phyloP scores from a whole-genome alignment of 2,113 vertebrate genomes.

The Cyprinus carpio region DNA sequence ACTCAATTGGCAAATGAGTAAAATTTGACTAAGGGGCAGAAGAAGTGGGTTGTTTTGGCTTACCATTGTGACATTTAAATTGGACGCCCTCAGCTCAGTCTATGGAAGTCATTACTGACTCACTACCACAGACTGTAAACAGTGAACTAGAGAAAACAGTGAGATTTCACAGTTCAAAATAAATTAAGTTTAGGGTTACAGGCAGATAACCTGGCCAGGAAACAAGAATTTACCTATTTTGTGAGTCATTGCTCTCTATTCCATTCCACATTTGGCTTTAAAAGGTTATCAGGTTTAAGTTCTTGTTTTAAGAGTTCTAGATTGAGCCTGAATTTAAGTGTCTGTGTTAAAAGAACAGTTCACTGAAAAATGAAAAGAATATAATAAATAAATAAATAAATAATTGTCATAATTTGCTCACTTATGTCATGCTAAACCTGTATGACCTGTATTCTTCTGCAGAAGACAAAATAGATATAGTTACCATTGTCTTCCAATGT shows the following conservation, averaged over 20 bases:
- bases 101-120: conserved; percentile 36
- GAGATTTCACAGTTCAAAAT: conserved; percentile 13
- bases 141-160: not conserved
- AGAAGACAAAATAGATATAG: not conserved
- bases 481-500: not conserved
- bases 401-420: too few relatives aligned
- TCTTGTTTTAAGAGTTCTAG: not conserved
- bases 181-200: not conserved
- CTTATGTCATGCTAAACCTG: too few relatives aligned
- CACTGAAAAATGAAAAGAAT: too few relatives aligned
- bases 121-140: conserved; percentile 25
- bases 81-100: conserved; percentile 43
- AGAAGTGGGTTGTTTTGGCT: conserved; percentile 49
- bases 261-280: not conserved
- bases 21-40: conserved; percentile 48
- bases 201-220: conserved; percentile 7
- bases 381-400: too few relatives aligned
- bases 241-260: not conserved
- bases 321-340: not conserved
- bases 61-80: conserved; percentile 43
- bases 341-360: too few relatives aligned
- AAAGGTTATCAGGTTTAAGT: not conserved
- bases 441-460: too few relatives aligned
- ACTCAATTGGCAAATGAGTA: conserved; percentile 41
- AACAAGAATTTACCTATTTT: not conserved